These are phyloP conservation scores for Drosophila malerkotliana DNA, from an alignment of 1,140 invertebrate genomes.

Conservation along the genomic window DNA sequence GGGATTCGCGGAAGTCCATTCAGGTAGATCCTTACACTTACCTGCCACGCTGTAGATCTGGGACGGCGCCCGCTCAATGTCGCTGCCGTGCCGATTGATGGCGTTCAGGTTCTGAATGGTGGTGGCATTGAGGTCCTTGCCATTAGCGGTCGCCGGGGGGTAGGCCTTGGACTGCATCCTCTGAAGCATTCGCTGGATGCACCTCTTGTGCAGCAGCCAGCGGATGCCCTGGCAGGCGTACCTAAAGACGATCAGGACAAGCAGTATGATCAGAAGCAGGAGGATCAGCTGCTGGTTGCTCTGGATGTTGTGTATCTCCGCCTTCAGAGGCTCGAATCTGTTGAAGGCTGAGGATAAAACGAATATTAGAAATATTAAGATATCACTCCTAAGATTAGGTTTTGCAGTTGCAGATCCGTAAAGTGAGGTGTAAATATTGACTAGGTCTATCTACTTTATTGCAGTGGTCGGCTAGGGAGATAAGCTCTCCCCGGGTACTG, in stretches of 20 bases:
- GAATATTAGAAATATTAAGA: neutral
- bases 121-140: slow-evolving; percentile 73
- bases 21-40: slow-evolving; percentile 61
- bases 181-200: slow-evolving; percentile 36
- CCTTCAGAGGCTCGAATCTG: slow-evolving; percentile 57
- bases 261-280: slow-evolving; percentile 58
- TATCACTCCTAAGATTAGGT: neutral
- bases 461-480: neutral
- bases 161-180: slow-evolving; percentile 43
- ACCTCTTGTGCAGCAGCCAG: slow-evolving; percentile 58
- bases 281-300: slow-evolving; percentile 58
- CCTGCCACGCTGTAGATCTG: slow-evolving; percentile 79
- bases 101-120: slow-evolving; percentile 78
- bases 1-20: neutral
- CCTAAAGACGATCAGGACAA: slow-evolving; percentile 50
- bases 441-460: neutral
- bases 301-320: slow-evolving; percentile 63
- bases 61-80: slow-evolving; percentile 74
- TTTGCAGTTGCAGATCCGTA: neutral
- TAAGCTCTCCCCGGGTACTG: neutral
- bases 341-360: slow-evolving; percentile 48
- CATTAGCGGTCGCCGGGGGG: slow-evolving; percentile 47
- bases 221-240: slow-evolving; percentile 52
- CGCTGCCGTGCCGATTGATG: slow-evolving; percentile 64
- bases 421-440: neutral